Percentiles rank a stretch among this genome's conserved stretches.
phyloP scores from a whole-genome alignment of 2,888 invertebrate genomes.

The Tinea semifulvella region DNA sequence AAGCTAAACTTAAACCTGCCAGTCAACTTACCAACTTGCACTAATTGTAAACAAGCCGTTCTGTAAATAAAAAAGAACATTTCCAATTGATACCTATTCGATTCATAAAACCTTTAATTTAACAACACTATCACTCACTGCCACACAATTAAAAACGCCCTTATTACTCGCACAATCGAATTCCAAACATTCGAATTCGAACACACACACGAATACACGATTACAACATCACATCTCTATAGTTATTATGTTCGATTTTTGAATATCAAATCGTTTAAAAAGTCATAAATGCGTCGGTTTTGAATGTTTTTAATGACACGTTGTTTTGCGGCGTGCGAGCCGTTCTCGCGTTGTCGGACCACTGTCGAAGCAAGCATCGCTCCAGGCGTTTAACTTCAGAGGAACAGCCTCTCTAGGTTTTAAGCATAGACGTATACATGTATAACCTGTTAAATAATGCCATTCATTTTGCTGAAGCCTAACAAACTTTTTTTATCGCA shows the following conservation, averaged over 20 bases:
- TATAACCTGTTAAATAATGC: too few species aligned
- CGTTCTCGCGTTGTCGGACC: conserved; percentile 39
- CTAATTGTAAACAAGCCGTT: conserved; percentile 5
- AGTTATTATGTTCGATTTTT: conserved; percentile 20
- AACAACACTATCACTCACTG: conserved; percentile 22
- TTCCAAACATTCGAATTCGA: conserved; percentile 3
- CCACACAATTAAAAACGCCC: conserved; percentile 18
- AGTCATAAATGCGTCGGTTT: not conserved
- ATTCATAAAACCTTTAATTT: conserved; percentile 1
- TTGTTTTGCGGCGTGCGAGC: conserved; percentile 35
- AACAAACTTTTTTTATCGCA: too few species aligned
- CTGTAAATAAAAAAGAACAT: conserved; percentile 1
- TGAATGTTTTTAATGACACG: conserved; percentile 7
- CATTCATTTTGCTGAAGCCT: too few species aligned
- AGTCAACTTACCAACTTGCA: conserved; percentile 8
- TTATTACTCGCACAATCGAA: not conserved
- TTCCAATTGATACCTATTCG: conserved; percentile 7
- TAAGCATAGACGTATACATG: too few species aligned
- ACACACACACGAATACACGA: not conserved
- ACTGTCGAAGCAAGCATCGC: conserved; percentile 29
- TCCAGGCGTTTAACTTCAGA: conserved; percentile 4
- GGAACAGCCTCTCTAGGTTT: conserved; percentile 1
- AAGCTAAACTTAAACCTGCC: not conserved
- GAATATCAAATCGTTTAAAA: not conserved
- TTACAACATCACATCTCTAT: conserved; percentile 15